Evolutionary conservation across 1,140 invertebrate species (phyloP).

Genomic region (Schlechtendalia chinensis): DNA sequence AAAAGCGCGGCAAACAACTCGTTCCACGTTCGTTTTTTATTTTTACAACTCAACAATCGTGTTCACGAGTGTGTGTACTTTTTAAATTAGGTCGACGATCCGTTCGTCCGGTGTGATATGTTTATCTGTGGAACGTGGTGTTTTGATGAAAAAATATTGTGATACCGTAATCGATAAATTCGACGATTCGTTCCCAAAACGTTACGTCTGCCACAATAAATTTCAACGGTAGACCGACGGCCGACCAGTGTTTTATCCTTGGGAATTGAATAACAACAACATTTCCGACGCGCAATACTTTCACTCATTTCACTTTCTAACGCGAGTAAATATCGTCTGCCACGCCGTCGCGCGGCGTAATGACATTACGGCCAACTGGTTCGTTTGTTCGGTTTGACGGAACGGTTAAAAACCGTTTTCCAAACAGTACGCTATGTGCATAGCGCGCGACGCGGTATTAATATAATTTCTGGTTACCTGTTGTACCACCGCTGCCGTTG

Average conservation of each 20-base stretch:
- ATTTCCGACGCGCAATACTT: constrained; percentile 6
- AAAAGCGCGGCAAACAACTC: constrained; percentile 1
- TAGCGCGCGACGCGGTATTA: neutral
- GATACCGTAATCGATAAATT: neutral
- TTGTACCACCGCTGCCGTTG: neutral
- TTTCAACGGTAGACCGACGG: neutral
- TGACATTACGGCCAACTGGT: neutral
- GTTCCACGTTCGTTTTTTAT: neutral
- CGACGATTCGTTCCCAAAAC: neutral
- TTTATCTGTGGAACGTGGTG: no score
- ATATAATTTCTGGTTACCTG: neutral
- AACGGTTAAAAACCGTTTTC: constrained; percentile 18
- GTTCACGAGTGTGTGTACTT: no score
- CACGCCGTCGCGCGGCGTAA: neutral
- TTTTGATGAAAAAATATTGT: no score
- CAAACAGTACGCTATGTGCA: neutral
- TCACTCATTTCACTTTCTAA: constrained; percentile 50
- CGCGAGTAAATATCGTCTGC: neutral
- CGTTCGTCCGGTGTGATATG: no score
- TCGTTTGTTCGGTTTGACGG: neutral
- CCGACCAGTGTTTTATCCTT: neutral
- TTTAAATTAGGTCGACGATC: no score
- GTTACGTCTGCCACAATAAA: neutral
- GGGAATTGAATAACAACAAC: constrained; percentile 18
- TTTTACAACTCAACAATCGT: neutral